A percentile compares a stretch with the other conserved stretches of the same genome.
These are phyloP conservation scores for Lontra canadensis DNA, from an alignment of 2,113 vertebrate genomes.

Conservation along the genomic window DNA sequence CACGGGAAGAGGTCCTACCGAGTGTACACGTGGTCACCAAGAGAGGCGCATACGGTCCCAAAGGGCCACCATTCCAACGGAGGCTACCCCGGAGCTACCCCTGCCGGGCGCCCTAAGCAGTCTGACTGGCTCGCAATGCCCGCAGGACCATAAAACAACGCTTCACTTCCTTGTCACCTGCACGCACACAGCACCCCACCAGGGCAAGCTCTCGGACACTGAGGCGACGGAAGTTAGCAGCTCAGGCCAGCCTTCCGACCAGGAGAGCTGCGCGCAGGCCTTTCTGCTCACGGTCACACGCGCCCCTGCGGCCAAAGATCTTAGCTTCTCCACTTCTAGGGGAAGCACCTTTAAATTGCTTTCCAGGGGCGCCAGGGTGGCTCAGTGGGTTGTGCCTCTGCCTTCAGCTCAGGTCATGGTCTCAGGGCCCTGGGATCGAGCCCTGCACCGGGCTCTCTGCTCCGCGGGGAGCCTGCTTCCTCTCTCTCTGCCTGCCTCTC, in stretches of 20 bases:
- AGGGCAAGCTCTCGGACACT: background rate
- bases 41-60: background rate
- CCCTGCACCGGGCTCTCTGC: no score
- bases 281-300: background rate
- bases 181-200: no score
- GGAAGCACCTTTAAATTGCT: background rate
- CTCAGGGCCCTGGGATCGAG: no score
- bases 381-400: no score
- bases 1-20: background rate
- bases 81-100: no score
- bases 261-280: accelerated
- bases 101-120: background rate
- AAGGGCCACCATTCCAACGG: no score
- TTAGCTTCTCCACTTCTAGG: background rate
- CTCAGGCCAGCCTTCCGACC: background rate
- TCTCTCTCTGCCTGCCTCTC: no score
- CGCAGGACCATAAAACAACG: background rate
- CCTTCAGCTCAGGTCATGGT: no score
- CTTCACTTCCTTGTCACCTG: background rate
- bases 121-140: background rate
- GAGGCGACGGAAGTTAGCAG: no score
- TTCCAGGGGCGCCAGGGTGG: no score
- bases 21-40: background rate
- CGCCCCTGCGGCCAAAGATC: no score
- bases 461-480: no score